Percentiles rank a stretch among this genome's conserved stretches.
Conservation (phyloP, 2,888 invertebrate genomes). For the Caenorhabditis sulstoni region DNA sequence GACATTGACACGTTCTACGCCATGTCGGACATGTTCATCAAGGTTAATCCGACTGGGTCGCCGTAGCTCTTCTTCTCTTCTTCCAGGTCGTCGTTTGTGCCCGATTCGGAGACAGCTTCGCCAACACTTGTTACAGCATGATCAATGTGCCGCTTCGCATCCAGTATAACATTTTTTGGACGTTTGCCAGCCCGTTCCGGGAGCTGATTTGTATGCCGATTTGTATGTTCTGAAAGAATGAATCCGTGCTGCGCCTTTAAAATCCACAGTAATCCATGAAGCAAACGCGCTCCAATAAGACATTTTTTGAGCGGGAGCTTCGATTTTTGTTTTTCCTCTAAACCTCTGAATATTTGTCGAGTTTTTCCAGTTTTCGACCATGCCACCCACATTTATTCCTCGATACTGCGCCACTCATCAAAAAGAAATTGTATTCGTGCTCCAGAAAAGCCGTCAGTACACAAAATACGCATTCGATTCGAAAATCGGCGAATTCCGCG, state of each 20-base stretch:
- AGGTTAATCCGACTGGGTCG: conserved; percentile 30
- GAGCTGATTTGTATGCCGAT: conserved; percentile 43
- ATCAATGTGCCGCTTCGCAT: conserved; percentile 41
- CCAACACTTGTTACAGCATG: conserved; percentile 25
- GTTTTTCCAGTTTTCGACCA: not conserved
- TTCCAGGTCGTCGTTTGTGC: conserved; percentile 24
- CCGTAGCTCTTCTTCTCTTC: too few relatives aligned
- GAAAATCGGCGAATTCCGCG: conserved; percentile 9
- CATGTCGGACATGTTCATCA: conserved; percentile 32
- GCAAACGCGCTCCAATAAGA: too few relatives aligned
- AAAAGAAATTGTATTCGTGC: conserved; percentile 14
- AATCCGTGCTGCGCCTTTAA: too few relatives aligned
- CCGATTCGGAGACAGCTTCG: conserved; percentile 16
- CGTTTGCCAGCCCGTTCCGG: conserved; percentile 35
- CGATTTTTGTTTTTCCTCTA: not conserved
- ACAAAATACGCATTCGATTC: conserved; percentile 6
- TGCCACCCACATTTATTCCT: conserved; percentile 10
- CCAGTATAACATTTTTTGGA: conserved; percentile 40
- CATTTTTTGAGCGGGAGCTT: not conserved
- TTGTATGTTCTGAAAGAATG: conserved; percentile 23
- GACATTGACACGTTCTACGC: conserved; percentile 32
- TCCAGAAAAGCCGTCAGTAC: not conserved
- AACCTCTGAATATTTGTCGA: not conserved
- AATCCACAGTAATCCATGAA: too few relatives aligned
- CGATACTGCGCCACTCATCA: conserved; percentile 16